Conservation (phyloP, 2,888 invertebrate species). For the Autographa gamma region DNA sequence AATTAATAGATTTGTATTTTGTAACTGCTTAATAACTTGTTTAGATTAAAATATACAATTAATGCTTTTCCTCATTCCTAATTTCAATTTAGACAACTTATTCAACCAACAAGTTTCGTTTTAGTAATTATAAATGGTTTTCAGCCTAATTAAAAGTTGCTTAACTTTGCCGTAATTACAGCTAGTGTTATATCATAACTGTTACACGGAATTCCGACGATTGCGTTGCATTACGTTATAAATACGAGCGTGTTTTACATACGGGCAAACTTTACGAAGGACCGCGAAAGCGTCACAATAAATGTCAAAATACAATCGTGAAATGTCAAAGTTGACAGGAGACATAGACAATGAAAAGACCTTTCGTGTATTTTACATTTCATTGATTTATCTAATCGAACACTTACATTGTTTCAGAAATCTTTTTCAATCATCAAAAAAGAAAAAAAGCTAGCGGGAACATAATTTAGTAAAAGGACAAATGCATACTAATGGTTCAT, state of each 20-base stretch:
- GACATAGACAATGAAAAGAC: slow-evolving; percentile 45
- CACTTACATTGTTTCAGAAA: slow-evolving; percentile 29
- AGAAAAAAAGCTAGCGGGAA: not conserved
- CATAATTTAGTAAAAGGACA: too few relatives aligned
- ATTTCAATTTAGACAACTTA: slow-evolving; percentile 25
- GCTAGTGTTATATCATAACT: slow-evolving; percentile 47
- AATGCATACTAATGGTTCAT: too few relatives aligned
- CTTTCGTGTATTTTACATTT: slow-evolving; percentile 27
- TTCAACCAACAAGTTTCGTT: slow-evolving; percentile 8
- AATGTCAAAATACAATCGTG: slow-evolving; percentile 59
- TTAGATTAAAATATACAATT: not conserved
- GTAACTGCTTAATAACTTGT: not conserved
- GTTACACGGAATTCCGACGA: slow-evolving; percentile 35
- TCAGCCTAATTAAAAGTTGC: slow-evolving; percentile 61
- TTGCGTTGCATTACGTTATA: slow-evolving; percentile 51
- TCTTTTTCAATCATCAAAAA: slow-evolving; percentile 19
- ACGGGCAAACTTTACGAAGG: slow-evolving; percentile 37
- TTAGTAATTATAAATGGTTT: slow-evolving; percentile 30
- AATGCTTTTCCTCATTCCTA: slow-evolving; percentile 8
- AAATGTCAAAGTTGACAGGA: slow-evolving; percentile 63
- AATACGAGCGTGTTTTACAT: slow-evolving; percentile 49
- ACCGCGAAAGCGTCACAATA: slow-evolving; percentile 38
- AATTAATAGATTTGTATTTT: not conserved
- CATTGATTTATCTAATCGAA: slow-evolving; percentile 27
- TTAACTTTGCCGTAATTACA: slow-evolving; percentile 59